phyloP scores from a whole-genome alignment of 2,797 vertebrate species.

The Trachurus trachurus region DNA sequence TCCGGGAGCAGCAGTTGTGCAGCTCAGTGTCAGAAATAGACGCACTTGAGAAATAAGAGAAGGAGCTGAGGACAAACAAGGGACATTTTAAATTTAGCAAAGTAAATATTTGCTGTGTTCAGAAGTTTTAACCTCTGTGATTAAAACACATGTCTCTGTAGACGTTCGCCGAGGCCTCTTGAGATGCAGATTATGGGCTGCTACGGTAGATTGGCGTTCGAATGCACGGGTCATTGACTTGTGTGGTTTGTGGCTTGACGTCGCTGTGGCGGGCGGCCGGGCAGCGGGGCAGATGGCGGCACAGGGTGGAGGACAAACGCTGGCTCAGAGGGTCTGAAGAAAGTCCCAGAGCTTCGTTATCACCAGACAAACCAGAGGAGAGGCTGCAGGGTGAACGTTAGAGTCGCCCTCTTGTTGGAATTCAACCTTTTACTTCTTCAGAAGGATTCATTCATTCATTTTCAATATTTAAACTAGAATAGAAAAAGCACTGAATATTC shows the following conservation, averaged over 20 bases:
- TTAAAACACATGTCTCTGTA: neutral
- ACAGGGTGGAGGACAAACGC: neutral
- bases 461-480: neutral
- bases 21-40: neutral
- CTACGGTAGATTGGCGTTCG: slow-evolving; percentile 1
- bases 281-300: neutral
- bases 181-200: slow-evolving; percentile 32
- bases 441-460: neutral
- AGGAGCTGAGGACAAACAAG: neutral
- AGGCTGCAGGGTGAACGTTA: neutral
- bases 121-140: neutral
- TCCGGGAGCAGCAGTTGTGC: neutral
- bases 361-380: neutral
- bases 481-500: neutral
- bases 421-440: neutral
- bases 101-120: slow-evolving; percentile 21
- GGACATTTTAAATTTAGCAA: slow-evolving; percentile 25
- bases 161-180: slow-evolving; percentile 16
- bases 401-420: neutral
- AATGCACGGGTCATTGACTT: neutral
- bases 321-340: neutral
- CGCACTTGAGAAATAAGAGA: neutral
- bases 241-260: slow-evolving; percentile 11
- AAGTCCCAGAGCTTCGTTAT: neutral
- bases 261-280: too few relatives aligned